Evolutionary conservation across 2,113 vertebrate genomes (phyloP), one percentile per base, ranked within the genome.

Genomic region (Catagonus wagneri): DNA sequence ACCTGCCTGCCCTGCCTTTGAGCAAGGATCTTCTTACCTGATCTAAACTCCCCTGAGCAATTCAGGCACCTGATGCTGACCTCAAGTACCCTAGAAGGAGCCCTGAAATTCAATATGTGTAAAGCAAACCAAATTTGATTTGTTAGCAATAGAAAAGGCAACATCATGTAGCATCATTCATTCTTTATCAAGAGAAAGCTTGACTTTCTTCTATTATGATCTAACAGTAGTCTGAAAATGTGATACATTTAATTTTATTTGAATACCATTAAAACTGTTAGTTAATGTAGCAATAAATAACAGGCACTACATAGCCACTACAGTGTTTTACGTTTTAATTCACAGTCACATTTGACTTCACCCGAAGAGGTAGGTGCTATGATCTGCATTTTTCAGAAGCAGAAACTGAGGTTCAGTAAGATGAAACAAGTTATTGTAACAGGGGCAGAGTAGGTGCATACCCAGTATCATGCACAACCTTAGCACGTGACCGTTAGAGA

Each of bases 331-430:
- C 66, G 23, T 50, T 81, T 95, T 94, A 39, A 83, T 69, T 90
- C 29, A n/a, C 2, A 4, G 22, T 50, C 11, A 23, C 39, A 39
- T 80, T 66, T 85, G 32, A 17, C 36, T 6, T 83, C 19, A 44
- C 1, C 13, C 11, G 50, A 71, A 61, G 16, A n/a, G 8, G 50
- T 4, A 56, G 13, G 19, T 83, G 14, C 56, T 83, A 17, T 2
- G 52, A 23, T 34, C 20, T 90, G 29, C 60, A n/a, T 75, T 96
- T 96, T 76, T 89, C n/a, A 61, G 74, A 85, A 80, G 17, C 23
- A 74, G 52, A 90, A 84, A 84, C n/a, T 19, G 71, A 76, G 7
- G 7, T 90, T 14, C 54, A 32, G 39, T 54, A 54, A 92, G 13
- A 39, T 83, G 76, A 71, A 90, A 34, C 19, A 71, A 11, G 60